These are phyloP conservation scores for Huso huso DNA, from an alignment of 2,797 vertebrate species.

Conservation along the genomic window DNA sequence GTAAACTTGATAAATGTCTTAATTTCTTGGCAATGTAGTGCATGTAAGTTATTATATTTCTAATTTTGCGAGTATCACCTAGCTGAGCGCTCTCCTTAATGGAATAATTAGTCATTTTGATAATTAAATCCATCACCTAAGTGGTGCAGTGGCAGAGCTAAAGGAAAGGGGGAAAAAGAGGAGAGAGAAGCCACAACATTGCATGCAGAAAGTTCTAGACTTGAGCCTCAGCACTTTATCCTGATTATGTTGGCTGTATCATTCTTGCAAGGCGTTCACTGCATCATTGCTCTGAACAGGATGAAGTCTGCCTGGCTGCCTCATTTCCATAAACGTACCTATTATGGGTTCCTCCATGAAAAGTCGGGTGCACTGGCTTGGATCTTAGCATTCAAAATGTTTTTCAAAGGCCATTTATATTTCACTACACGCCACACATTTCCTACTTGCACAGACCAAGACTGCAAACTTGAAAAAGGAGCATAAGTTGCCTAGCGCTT, in stretches of 20 bases:
- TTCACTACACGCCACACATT: conserved; percentile 9
- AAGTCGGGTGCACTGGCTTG: conserved; percentile 9
- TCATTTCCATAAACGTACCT: conserved; percentile 14
- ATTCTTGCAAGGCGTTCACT: conserved; percentile 8
- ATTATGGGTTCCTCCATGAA: conserved; percentile 15
- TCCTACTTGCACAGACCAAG: neutral
- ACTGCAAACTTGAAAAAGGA: neutral
- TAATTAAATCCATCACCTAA: conserved; percentile 89
- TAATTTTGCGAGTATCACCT: conserved; percentile 90
- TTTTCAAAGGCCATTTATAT: conserved; percentile 12
- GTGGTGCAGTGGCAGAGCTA: conserved; percentile 55
- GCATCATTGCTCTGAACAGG: conserved; percentile 11
- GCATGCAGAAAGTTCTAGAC: conserved; percentile 4
- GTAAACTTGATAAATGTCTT: conserved; percentile 95
- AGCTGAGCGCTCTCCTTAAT: conserved; percentile 82
- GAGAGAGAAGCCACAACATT: conserved; percentile 8
- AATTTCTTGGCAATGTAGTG: conserved; percentile 86
- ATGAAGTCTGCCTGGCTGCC: conserved; percentile 13
- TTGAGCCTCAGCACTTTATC: conserved; percentile 3
- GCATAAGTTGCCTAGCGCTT: neutral
- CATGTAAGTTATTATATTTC: conserved; percentile 95
- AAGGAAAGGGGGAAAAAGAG: neutral
- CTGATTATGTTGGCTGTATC: conserved; percentile 7
- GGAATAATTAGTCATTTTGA: conserved; percentile 97
- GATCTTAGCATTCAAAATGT: conserved; percentile 17